Evolutionary conservation across 2,113 vertebrate genomes (phyloP).

Genomic region (Hippocampus guttulatus): DNA sequence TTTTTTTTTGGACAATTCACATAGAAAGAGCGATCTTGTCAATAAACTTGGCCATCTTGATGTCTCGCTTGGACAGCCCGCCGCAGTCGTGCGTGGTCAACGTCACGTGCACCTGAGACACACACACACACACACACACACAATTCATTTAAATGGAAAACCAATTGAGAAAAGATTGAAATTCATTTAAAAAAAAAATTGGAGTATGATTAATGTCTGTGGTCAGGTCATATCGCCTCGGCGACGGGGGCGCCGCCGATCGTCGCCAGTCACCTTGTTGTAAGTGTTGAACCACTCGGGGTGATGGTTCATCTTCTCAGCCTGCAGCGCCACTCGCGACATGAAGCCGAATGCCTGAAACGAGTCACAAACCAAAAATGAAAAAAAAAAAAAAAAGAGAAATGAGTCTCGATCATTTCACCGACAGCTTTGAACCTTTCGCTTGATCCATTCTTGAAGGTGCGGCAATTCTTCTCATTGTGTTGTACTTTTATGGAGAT

Average conservation of each 20-base stretch:
- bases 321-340: constrained; percentile 92
- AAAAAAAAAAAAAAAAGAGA: not conserved
- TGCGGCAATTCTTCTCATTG: no score
- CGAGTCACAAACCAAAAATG: not conserved
- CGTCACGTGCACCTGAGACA: constrained; percentile 89
- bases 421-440: no score
- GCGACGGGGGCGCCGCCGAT: not conserved
- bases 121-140: constrained; percentile 3
- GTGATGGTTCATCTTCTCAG: constrained; percentile 99
- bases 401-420: no score
- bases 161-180: no score
- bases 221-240: not conserved
- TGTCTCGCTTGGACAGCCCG: constrained; percentile 84
- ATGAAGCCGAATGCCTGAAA: constrained; percentile 95
- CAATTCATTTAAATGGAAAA: not conserved
- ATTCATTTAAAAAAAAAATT: no score
- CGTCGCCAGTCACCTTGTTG: constrained; percentile 81
- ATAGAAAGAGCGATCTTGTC: constrained; percentile 78
- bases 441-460: no score
- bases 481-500: no score
- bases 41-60: constrained; percentile 92
- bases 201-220: not conserved
- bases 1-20: constrained; percentile 25
- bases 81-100: constrained; percentile 88
- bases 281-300: constrained; percentile 98